A percentile compares a stretch with the other conserved stretches of the same genome.
Conservation (phyloP, 2,888 invertebrate species). For the Brachylomia viminalis region DNA sequence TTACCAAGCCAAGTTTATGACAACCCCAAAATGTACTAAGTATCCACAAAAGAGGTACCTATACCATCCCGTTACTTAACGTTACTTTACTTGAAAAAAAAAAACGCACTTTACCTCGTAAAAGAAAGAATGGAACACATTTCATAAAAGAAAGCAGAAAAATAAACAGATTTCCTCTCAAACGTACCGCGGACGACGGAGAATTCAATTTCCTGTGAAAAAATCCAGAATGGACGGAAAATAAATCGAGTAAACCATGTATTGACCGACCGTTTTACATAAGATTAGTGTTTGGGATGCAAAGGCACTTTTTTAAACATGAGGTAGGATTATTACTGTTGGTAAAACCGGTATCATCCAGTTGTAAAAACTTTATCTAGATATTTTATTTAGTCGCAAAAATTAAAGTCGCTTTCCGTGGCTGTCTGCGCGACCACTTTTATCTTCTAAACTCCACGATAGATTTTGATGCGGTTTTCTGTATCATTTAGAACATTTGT, state of each 20-base stretch:
- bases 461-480: not conserved
- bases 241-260: conserved; percentile 60
- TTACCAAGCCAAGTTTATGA: conserved; percentile 48
- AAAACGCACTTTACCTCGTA: conserved; percentile 55
- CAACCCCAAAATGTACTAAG: conserved; percentile 43
- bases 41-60: conserved; percentile 42
- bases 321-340: not conserved
- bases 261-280: conserved; percentile 67
- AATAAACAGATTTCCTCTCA: conserved; percentile 53
- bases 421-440: not conserved
- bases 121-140: conserved; percentile 59
- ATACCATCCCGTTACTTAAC: conserved; percentile 37
- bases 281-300: conserved; percentile 59
- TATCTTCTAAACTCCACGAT: not conserved
- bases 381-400: not conserved
- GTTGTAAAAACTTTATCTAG: not conserved
- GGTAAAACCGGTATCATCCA: not conserved
- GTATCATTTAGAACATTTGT: not conserved
- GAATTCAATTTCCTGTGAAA: conserved; percentile 85
- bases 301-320: conserved; percentile 27
- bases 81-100: conserved; percentile 41
- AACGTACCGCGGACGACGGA: conserved; percentile 69
- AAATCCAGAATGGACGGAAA: conserved; percentile 72
- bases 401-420: not conserved
- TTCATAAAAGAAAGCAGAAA: conserved; percentile 48